Percentiles rank a stretch among this genome's conserved stretches.
Evolutionary conservation across 2,797 vertebrate species (phyloP).

Genomic region (Gallirallus australis): DNA sequence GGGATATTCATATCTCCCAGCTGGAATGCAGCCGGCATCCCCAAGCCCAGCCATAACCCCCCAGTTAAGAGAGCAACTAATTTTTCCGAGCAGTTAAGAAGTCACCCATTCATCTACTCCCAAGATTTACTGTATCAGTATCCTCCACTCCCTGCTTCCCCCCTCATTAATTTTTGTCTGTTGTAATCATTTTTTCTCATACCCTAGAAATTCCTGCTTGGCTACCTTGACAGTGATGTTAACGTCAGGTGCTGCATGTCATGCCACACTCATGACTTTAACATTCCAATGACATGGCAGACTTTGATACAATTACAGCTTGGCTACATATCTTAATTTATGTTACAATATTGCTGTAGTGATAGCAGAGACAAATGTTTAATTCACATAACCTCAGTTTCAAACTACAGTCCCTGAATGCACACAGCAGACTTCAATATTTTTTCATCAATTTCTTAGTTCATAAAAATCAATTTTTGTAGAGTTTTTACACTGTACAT

Average conservation of each 20-base stretch:
- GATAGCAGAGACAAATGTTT: slow-evolving; percentile 70
- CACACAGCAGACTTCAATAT: slow-evolving; percentile 53
- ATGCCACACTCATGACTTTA: slow-evolving; percentile 37
- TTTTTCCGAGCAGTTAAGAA: not conserved
- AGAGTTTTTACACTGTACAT: slow-evolving; percentile 84
- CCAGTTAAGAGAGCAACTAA: not conserved
- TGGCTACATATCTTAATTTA: slow-evolving; percentile 64
- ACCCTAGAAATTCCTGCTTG: not conserved
- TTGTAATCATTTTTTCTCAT: not conserved
- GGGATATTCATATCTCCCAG: not conserved
- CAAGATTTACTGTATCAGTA: not conserved
- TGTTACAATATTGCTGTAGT: slow-evolving; percentile 57
- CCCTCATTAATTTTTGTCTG: not conserved
- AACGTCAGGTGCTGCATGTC: not conserved
- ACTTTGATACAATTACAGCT: slow-evolving; percentile 70
- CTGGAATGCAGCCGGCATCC: not conserved
- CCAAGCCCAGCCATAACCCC: not conserved
- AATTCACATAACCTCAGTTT: slow-evolving; percentile 62
- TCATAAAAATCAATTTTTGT: slow-evolving; percentile 84
- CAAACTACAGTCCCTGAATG: slow-evolving; percentile 29
- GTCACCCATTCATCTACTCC: not conserved
- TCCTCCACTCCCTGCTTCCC: not conserved
- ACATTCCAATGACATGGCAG: slow-evolving; percentile 27
- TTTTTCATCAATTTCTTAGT: slow-evolving; percentile 73
- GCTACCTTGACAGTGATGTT: not conserved